Percentiles rank a stretch among this genome's conserved stretches.
phyloP scores from a whole-genome alignment of 1,140 invertebrate species.

The Bombyx mori region ASM3026992v2 NC_085118.1:3634001-3634500 shows the following conservation, averaged over 20 bases:
- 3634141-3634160: too few relatives aligned
- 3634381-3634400: constrained; percentile 69
- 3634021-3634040: too few relatives aligned
- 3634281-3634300: constrained; percentile 53
- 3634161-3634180: too few relatives aligned
- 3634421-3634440: constrained; percentile 57
- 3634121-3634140: too few relatives aligned
- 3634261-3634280: constrained; percentile 49
- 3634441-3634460: constrained; percentile 13
- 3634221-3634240: neutral
- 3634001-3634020: too few relatives aligned
- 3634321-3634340: constrained; percentile 2
- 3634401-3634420: constrained; percentile 53
- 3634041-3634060: too few relatives aligned
- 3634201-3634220: too few relatives aligned
- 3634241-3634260: constrained; percentile 52
- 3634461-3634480: neutral
- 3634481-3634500: too few relatives aligned
- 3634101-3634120: too few relatives aligned
- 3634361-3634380: constrained; percentile 45
- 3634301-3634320: constrained; percentile 28
- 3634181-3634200: too few relatives aligned
- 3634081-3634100: too few relatives aligned
- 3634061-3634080: too few relatives aligned
- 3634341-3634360: constrained; percentile 8